Conservation (phyloP, 2,888 invertebrate species). For the Chalcosyrphus nemorum region DNA sequence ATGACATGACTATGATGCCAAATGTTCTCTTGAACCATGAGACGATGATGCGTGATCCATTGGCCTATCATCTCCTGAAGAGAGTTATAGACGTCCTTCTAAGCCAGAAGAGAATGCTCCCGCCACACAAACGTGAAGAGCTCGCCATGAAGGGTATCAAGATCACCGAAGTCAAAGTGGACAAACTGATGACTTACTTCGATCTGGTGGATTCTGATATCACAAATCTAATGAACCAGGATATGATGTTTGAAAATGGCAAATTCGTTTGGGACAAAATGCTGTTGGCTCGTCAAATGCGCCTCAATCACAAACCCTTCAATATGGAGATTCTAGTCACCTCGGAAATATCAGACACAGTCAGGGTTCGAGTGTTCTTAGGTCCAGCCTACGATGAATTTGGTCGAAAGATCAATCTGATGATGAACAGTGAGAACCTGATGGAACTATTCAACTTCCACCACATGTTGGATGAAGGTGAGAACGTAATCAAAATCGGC, state of each 20-base stretch:
- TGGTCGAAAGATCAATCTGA: constrained; percentile 83
- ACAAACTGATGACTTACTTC: constrained; percentile 87
- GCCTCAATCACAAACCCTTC: constrained; percentile 88
- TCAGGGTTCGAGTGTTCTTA: constrained; percentile 86
- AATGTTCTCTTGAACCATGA: constrained; percentile 86
- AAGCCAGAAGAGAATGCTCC: constrained; percentile 84
- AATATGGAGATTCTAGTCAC: constrained; percentile 84
- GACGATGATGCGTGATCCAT: constrained; percentile 88
- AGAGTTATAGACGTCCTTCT: constrained; percentile 85
- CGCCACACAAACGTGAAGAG: constrained; percentile 84
- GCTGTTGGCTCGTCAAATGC: constrained; percentile 85
- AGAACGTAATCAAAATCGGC: constrained; percentile 78
- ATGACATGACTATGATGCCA: constrained; percentile 81
- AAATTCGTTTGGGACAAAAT: constrained; percentile 81
- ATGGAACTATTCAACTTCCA: constrained; percentile 86
- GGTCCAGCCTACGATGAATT: constrained; percentile 87
- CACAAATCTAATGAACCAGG: constrained; percentile 78
- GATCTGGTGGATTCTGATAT: constrained; percentile 86
- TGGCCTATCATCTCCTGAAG: constrained; percentile 87
- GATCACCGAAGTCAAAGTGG: constrained; percentile 86
- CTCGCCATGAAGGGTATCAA: constrained; percentile 84
- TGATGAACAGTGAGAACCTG: constrained; percentile 85
- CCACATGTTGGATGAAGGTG: constrained; percentile 84
- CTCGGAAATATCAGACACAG: constrained; percentile 85
- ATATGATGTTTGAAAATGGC: constrained; percentile 77